Percentiles rank a stretch among this genome's conserved stretches.
Conservation (phyloP, 2,888 invertebrate species). For the Phragmatobia fuliginosa region DNA sequence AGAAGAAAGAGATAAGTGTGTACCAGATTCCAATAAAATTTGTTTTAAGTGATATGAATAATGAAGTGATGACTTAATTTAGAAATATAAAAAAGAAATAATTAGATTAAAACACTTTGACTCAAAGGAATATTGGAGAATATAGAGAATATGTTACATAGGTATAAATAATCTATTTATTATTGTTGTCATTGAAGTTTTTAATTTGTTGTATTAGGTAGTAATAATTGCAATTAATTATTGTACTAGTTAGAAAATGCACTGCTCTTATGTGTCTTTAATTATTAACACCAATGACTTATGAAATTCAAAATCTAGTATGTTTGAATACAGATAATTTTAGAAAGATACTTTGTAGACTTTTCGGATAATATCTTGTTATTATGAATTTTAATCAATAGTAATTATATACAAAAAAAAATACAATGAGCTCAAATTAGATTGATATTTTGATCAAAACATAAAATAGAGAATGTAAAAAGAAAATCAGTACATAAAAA, state of each 20-base stretch:
- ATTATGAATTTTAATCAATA: not conserved
- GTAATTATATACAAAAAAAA: not conserved
- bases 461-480: not conserved
- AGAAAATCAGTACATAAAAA: not conserved
- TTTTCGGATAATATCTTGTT: not conserved
- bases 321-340: not conserved
- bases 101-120: not conserved
- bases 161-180: no score
- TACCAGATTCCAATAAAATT: constrained; percentile 38
- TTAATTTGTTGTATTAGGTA: not conserved
- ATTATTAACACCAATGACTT: not conserved
- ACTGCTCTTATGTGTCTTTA: not conserved
- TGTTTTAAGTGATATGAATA: constrained; percentile 15
- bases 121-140: not conserved
- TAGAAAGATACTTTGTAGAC: not conserved
- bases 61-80: constrained; percentile 13
- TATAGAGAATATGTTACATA: no score
- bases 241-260: not conserved
- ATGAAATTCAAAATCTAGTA: not conserved
- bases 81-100: not conserved
- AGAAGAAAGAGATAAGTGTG: constrained; percentile 52
- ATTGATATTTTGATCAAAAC: not conserved
- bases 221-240: not conserved
- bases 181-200: no score
- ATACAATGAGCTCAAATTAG: not conserved